These are phyloP conservation scores for Parotocinclus haroldoi DNA, from an alignment of 2,797 vertebrate species.

Conservation along the genomic window DNA sequence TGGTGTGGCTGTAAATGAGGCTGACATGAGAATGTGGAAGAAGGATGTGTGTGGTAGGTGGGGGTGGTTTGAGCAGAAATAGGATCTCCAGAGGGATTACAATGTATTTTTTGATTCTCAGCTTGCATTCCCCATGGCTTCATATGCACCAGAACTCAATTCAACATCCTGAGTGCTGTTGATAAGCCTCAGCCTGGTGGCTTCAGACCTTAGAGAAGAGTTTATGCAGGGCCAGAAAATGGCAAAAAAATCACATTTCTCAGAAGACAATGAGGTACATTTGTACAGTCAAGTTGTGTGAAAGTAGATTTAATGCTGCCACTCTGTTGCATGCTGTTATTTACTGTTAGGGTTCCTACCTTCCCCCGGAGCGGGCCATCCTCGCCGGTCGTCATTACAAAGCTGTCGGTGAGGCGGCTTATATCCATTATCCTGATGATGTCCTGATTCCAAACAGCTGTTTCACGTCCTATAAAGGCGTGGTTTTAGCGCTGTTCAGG, in stretches of 20 bases:
- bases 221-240: slow-evolving; percentile 57
- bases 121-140: slow-evolving; percentile 53
- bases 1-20: slow-evolving; percentile 11
- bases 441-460: too few species aligned
- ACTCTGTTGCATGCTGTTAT: slow-evolving; percentile 34
- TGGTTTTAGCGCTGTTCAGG: too few species aligned
- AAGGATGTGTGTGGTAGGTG: slow-evolving; percentile 18
- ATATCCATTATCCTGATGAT: too few species aligned
- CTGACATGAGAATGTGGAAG: slow-evolving; percentile 18
- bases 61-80: slow-evolving; percentile 20
- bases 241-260: slow-evolving; percentile 74
- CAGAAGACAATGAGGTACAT: slow-evolving; percentile 75
- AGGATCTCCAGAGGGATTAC: slow-evolving; percentile 43
- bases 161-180: slow-evolving; percentile 71
- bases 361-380: too few species aligned
- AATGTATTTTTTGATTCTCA: slow-evolving; percentile 43
- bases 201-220: slow-evolving; percentile 62
- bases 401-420: too few species aligned
- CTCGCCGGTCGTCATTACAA: too few species aligned
- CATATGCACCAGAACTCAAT: slow-evolving; percentile 67
- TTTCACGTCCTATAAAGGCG: too few species aligned
- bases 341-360: too few species aligned
- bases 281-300: slow-evolving; percentile 70
- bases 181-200: slow-evolving; percentile 67
- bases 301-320: slow-evolving; percentile 61